Conservation (phyloP, 2,888 invertebrate genomes). For the Philonicus albiceps region DNA sequence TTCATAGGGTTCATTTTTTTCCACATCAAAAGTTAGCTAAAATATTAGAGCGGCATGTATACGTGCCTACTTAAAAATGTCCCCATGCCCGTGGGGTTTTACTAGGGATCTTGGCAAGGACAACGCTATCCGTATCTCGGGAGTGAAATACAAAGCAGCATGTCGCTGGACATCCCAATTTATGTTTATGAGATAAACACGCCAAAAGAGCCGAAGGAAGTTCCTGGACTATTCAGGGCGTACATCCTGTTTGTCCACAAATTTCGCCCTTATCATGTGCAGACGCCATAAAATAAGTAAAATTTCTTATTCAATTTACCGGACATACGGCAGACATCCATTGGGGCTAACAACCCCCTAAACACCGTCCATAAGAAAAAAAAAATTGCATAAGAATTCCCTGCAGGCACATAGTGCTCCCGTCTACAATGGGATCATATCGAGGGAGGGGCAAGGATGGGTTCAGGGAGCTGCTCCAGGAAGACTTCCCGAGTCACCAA, state of each 20-base stretch:
- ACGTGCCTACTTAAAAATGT: neutral
- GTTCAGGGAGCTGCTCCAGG: neutral
- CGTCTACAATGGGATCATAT: neutral
- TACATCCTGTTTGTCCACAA: neutral
- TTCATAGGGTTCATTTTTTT: neutral
- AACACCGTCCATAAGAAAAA: neutral
- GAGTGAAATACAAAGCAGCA: neutral
- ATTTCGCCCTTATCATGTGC: conserved; percentile 3
- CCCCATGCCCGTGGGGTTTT: neutral
- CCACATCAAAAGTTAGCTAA: neutral
- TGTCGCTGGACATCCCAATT: neutral
- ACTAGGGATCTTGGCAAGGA: neutral
- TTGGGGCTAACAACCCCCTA: neutral
- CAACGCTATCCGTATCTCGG: neutral
- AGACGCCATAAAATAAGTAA: conserved; percentile 10
- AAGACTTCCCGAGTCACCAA: neutral
- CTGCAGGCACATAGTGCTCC: neutral
- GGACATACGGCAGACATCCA: neutral
- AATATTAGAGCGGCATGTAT: neutral
- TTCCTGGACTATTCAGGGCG: neutral
- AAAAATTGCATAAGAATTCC: neutral
- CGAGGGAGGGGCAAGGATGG: neutral
- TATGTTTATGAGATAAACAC: neutral
- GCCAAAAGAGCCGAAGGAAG: neutral
- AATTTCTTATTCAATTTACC: conserved; percentile 24